phyloP scores from a whole-genome alignment of 2,113 vertebrate genomes.

The Nothoprocta pentlandii region DNA sequence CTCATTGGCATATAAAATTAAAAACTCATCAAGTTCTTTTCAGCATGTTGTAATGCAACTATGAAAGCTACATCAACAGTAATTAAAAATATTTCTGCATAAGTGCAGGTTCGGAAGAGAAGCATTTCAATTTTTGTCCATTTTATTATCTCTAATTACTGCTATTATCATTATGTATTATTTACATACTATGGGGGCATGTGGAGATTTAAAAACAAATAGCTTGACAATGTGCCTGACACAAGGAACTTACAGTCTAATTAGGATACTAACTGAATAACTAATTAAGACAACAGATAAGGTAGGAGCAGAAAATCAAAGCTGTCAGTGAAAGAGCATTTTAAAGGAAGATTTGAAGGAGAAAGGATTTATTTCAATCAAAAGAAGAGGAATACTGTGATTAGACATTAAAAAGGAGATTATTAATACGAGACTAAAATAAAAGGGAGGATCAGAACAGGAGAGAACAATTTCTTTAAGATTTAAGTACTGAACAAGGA shows the following conservation, averaged over 20 bases:
- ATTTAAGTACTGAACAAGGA: background rate
- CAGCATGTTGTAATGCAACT: background rate
- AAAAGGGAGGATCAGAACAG: background rate
- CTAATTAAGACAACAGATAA: constrained; percentile 20
- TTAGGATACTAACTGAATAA: constrained; percentile 2
- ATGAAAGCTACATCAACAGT: background rate
- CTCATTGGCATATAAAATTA: background rate
- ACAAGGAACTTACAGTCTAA: background rate
- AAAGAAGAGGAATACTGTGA: background rate
- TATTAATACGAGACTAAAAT: background rate
- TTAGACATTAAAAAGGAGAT: background rate
- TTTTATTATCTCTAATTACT: constrained; percentile 10
- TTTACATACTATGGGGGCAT: background rate
- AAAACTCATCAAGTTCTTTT: background rate
- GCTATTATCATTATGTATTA: background rate
- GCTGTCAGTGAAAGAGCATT: background rate
- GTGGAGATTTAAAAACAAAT: background rate
- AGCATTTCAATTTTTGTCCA: background rate
- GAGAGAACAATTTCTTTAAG: background rate
- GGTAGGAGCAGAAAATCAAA: background rate
- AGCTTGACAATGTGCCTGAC: background rate
- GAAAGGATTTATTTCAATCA: background rate
- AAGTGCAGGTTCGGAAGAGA: background rate
- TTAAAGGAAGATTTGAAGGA: background rate
- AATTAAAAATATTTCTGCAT: background rate